A percentile compares a stretch with the other conserved stretches of the same genome.
phyloP scores from a whole-genome alignment of 2,113 vertebrate genomes.

The Peromyscus leucopus region DNA sequence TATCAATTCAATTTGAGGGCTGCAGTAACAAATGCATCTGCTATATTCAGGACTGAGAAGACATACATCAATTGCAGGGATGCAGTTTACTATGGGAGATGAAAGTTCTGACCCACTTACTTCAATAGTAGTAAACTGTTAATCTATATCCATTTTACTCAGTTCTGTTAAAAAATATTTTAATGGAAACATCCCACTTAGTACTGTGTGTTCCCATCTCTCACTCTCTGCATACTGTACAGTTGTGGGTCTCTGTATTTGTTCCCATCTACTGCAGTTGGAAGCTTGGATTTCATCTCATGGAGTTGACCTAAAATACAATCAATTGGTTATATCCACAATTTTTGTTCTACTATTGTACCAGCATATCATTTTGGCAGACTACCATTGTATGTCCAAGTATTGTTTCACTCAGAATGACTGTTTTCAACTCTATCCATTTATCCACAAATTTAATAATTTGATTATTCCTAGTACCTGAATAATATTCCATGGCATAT shows the following conservation, averaged over 20 bases:
- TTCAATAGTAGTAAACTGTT: neutral
- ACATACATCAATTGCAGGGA: neutral
- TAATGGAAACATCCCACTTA: neutral
- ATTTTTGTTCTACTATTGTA: neutral
- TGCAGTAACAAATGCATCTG: neutral
- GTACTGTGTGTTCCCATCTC: neutral
- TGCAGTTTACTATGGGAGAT: neutral
- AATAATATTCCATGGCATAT: neutral
- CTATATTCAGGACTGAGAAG: neutral
- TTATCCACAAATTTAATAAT: neutral
- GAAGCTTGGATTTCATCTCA: neutral
- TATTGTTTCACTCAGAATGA: too few relatives aligned
- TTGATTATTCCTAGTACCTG: neutral
- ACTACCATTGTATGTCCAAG: neutral
- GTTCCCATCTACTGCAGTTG: neutral
- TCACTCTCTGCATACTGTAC: neutral
- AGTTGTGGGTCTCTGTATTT: neutral
- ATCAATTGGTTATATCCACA: neutral
- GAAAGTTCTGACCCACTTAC: neutral
- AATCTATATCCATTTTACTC: neutral
- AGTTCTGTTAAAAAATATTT: neutral
- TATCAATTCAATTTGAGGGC: neutral
- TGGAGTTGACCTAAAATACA: neutral
- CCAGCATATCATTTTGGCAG: neutral
- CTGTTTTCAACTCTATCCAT: neutral